These are phyloP conservation scores for Hippocampus guttulatus DNA, from an alignment of 2,113 vertebrate genomes.

Conservation along the genomic window DNA sequence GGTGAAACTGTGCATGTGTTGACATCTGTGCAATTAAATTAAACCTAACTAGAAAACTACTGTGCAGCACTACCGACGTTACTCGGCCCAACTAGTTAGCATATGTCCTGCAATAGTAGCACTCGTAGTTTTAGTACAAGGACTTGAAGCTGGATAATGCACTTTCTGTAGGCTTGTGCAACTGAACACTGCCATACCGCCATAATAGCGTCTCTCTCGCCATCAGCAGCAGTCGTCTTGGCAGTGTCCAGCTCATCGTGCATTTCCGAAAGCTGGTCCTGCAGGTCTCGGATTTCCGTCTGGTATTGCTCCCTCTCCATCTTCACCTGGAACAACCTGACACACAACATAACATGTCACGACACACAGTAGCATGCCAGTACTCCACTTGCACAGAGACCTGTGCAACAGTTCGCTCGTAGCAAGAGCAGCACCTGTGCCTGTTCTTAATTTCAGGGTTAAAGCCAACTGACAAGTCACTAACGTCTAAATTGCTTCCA, in stretches of 20 bases:
- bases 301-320: conserved; percentile 94
- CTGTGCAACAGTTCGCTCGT: conserved; percentile 42
- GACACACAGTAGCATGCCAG: conserved; percentile 17
- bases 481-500: conserved; percentile 33
- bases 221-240: conserved; percentile 74
- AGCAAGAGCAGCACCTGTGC: conserved; percentile 36
- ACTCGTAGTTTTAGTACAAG: neutral
- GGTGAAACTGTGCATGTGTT: too few relatives aligned
- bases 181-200: conserved; percentile 69
- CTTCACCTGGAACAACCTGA: conserved; percentile 93
- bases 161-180: neutral
- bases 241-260: conserved; percentile 90
- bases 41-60: too few relatives aligned
- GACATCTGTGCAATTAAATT: too few relatives aligned
- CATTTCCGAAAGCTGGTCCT: conserved; percentile 98
- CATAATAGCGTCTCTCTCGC: conserved; percentile 81
- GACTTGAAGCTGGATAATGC: neutral
- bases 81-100: too few relatives aligned
- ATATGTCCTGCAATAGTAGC: too few relatives aligned
- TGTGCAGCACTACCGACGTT: too few relatives aligned
- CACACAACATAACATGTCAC: conserved; percentile 41
- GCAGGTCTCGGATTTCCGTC: conserved; percentile 93
- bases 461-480: conserved; percentile 30
- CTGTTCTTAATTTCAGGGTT: conserved; percentile 20
- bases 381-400: conserved; percentile 13